phyloP scores from a whole-genome alignment of 2,888 invertebrate genomes.

The Xestoiulus laeticollis region DNA sequence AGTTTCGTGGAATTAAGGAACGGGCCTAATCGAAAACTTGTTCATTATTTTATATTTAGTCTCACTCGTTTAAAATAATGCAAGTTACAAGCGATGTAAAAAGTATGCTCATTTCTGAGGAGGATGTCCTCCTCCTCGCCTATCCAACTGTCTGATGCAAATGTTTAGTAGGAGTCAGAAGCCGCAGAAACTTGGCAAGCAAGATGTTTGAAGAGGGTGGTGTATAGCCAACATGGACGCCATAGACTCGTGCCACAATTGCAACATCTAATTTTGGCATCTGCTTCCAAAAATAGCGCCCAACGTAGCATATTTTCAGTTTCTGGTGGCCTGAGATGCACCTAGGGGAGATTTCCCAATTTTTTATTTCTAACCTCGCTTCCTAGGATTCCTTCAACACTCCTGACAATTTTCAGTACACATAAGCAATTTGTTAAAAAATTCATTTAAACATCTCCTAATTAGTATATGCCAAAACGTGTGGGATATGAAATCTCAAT shows the following conservation, averaged over 20 bases:
- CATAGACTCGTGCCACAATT: neutral
- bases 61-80: neutral
- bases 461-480: neutral
- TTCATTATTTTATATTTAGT: slow-evolving; percentile 7
- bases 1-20: slow-evolving; percentile 21
- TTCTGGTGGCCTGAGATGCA: slow-evolving; percentile 30
- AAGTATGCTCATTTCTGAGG: neutral
- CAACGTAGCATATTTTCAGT: slow-evolving; percentile 36
- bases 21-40: neutral
- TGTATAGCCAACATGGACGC: neutral
- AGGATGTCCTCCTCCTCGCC: slow-evolving; percentile 17
- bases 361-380: neutral
- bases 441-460: neutral
- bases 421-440: neutral
- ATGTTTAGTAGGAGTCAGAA: slow-evolving; percentile 40
- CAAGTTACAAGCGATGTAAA: neutral
- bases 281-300: neutral
- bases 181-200: neutral
- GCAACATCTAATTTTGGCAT: slow-evolving; percentile 28
- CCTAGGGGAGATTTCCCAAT: slow-evolving; percentile 2
- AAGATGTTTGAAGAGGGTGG: slow-evolving; percentile 7
- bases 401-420: neutral
- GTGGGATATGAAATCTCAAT: neutral
- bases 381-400: neutral
- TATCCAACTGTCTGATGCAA: slow-evolving; percentile 10